Evolutionary conservation across 37 sponge, comb jelly and placozoan species (phyloP).

Genomic region (Crambe crambe): DNA sequence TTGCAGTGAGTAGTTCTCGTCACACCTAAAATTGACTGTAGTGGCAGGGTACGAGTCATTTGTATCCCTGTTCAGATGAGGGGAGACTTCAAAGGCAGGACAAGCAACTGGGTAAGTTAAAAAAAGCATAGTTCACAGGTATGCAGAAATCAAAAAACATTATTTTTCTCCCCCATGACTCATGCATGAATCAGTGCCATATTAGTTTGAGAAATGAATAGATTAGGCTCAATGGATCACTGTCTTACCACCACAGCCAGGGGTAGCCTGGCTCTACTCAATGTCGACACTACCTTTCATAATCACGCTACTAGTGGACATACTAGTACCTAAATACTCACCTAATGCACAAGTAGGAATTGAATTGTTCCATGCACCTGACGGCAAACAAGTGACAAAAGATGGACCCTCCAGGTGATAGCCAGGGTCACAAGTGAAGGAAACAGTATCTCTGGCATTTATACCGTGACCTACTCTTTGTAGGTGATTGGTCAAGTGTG

Average conservation of each 20-base stretch:
- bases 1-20: slow-evolving; percentile 5
- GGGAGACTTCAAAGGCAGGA: background rate
- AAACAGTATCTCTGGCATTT: background rate
- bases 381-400: background rate
- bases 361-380: slow-evolving; percentile 17
- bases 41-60: background rate
- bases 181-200: background rate
- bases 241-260: slow-evolving; percentile 30
- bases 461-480: too few relatives aligned
- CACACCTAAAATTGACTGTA: slow-evolving; percentile 17
- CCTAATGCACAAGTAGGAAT: background rate
- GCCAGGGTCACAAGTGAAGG: slow-evolving; percentile 9
- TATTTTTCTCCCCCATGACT: background rate
- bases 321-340: background rate
- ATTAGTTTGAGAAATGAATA: background rate
- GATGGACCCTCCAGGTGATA: slow-evolving; percentile 28
- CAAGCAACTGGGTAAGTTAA: background rate
- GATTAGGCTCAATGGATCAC: background rate
- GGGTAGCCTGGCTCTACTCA: slow-evolving; percentile 19
- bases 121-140: background rate
- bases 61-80: background rate
- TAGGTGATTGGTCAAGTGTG: background rate
- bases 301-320: background rate
- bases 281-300: too few relatives aligned
- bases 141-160: background rate